Percentiles rank a stretch among this genome's conserved stretches.
phyloP scores from a whole-genome alignment of 2,888 invertebrate genomes.

The Rosalia funebris region DNA sequence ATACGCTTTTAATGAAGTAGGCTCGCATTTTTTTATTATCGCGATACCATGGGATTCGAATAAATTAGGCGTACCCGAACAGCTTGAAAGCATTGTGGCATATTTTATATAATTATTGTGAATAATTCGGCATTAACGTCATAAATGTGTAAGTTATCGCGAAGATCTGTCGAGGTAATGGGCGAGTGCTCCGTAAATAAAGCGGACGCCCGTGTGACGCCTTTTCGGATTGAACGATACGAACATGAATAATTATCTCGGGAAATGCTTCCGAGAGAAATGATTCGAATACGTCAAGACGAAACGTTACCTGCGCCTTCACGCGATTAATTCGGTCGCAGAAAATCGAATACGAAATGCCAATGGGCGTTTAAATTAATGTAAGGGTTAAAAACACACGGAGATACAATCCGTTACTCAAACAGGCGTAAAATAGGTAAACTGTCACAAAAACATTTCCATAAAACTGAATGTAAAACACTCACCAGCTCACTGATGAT shows the following conservation, averaged over 20 bases:
- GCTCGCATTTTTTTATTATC: constrained; percentile 4
- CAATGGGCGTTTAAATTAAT: no score
- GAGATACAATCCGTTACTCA: no score
- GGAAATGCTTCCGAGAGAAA: not conserved
- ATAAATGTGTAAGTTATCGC: constrained; percentile 2
- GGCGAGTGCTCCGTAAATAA: not conserved
- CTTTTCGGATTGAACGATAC: no score
- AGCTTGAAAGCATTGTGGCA: constrained; percentile 18
- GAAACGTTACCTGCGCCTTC: not conserved
- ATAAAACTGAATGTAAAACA: no score
- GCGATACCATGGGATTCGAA: constrained; percentile 1
- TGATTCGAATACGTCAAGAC: not conserved
- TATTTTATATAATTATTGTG: constrained; percentile 21
- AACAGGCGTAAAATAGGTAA: no score
- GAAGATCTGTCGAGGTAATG: not conserved
- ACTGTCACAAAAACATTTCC: no score
- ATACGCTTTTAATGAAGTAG: constrained; percentile 8
- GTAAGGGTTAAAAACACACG: no score
- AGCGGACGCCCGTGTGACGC: not conserved
- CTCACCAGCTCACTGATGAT: no score
- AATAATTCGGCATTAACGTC: constrained; percentile 24
- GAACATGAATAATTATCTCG: not conserved
- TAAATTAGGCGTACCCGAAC: constrained; percentile 7
- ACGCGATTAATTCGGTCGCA: constrained; percentile 4
- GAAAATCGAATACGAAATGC: no score